Evolutionary conservation across 2,888 invertebrate genomes (phyloP).

Genomic region (Teinopalpus imperialis): DNA sequence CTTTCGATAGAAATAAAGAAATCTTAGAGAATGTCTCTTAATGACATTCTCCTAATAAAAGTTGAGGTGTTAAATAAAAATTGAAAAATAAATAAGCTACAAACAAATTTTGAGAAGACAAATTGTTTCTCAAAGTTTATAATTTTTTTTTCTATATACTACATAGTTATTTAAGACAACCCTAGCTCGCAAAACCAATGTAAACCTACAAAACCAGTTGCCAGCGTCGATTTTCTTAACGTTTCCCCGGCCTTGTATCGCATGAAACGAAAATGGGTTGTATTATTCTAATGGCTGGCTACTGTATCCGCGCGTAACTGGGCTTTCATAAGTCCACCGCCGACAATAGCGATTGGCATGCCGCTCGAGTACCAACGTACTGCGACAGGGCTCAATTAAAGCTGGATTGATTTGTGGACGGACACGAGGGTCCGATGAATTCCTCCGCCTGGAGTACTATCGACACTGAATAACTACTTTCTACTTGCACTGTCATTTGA

Average conservation of each 20-base stretch:
- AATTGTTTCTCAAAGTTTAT: no score
- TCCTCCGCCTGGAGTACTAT: conserved; percentile 40
- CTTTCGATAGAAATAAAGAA: no score
- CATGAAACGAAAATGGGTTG: conserved; percentile 27
- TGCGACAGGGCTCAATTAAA: conserved; percentile 32
- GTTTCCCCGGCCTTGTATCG: conserved; percentile 27
- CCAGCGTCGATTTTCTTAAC: conserved; percentile 27
- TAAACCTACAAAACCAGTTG: conserved; percentile 25
- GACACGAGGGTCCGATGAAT: conserved; percentile 39
- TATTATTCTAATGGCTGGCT: conserved; percentile 26
- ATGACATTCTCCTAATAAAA: no score
- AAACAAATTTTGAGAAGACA: no score
- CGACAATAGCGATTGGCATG: conserved; percentile 19
- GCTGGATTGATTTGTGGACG: conserved; percentile 45
- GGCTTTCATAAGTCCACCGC: conserved; percentile 26
- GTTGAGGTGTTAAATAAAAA: no score
- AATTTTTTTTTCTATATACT: no score
- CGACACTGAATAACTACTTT: conserved; percentile 40
- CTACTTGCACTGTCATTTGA: conserved; percentile 31
- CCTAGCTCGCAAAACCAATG: conserved; percentile 18
- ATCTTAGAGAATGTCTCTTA: no score
- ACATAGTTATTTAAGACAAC: conserved; percentile 17
- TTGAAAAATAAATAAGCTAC: no score
- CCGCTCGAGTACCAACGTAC: neutral
- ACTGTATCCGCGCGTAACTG: conserved; percentile 25